These are phyloP conservation scores for Clanis bilineata DNA, from an alignment of 2,888 invertebrate genomes.

Conservation along the genomic window DNA sequence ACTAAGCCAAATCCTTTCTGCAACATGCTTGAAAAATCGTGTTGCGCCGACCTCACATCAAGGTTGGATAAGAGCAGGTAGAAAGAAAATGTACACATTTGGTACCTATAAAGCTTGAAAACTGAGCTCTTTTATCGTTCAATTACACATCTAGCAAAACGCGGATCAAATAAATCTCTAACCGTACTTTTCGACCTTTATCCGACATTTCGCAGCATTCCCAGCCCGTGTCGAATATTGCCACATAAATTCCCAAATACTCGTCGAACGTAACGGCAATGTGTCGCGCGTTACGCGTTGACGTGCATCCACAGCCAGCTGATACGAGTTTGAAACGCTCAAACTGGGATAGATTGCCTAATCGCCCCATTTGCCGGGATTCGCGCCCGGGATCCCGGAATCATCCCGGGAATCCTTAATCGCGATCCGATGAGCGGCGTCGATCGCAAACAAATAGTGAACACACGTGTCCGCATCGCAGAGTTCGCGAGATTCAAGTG, in stretches of 20 bases:
- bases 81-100: too few species aligned
- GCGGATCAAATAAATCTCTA: background rate
- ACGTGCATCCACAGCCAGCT: constrained; percentile 29
- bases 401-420: constrained; percentile 59
- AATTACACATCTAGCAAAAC: background rate
- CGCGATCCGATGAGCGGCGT: constrained; percentile 53
- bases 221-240: background rate
- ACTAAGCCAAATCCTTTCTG: too few species aligned
- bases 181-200: background rate
- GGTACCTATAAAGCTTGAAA: background rate
- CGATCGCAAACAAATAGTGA: constrained; percentile 59
- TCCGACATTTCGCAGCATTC: background rate
- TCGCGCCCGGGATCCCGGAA: constrained; percentile 52
- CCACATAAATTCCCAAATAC: background rate
- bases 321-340: constrained; percentile 53
- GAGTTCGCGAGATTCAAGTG: constrained; percentile 17
- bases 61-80: too few species aligned
- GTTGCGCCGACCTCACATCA: too few species aligned
- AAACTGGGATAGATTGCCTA: constrained; percentile 59
- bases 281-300: constrained; percentile 12
- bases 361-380: constrained; percentile 66
- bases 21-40: too few species aligned
- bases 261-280: background rate
- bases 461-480: constrained; percentile 34
- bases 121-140: background rate